Evolutionary conservation across 2,113 vertebrate genomes (phyloP), one percentile per base, ranked within the genome.

Genomic region (Cyrtonyx montezumae): DNA sequence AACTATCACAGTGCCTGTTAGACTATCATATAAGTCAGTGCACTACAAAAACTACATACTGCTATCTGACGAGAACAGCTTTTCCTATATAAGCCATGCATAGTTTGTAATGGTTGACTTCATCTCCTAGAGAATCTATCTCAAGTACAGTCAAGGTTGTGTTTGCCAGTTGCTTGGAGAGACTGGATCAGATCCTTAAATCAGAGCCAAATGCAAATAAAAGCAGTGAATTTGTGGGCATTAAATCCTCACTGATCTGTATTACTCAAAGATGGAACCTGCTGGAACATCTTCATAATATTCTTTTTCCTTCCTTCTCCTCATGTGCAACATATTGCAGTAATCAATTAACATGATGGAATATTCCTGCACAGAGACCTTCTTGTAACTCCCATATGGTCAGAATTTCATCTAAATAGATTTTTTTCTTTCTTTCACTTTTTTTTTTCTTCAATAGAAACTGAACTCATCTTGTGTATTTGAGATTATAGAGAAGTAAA

Each of bases 311-410:
- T 94, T 89, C 89, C 71, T 92, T 93, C 66, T 75, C 81, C 68
- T 85, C 91, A 68, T 93, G 84, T 83, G 87, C 68, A 94, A 75
- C 94, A 95, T 93, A 96, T 87, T 94, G 89, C 89, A 91, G 63
- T 87, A 93, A 95, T 96, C 95, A 96, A 94, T 96, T 95, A 96
- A 77, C 65, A 85, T 87, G 94, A 96, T 94, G 65, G 89, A 92
- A 92, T 91, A 89, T 94, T 95, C 59, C 55, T 93, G 68, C 5
- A 1, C 81, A 46, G 63, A 92, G 87, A 95, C 92, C 87, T 94
- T 91, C 92, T 89, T 87, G 71, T 82, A 87, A 70, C 67, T 91
- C 87, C 91, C 91, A 94, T 94, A 96, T 92, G 95, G 94, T 91
- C 84, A 92, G 79, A 92, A 85, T 84, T 87, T 85, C 55, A 74